phyloP scores from a whole-genome alignment of 2,888 invertebrate species.

The Thymelicus acteon region DNA sequence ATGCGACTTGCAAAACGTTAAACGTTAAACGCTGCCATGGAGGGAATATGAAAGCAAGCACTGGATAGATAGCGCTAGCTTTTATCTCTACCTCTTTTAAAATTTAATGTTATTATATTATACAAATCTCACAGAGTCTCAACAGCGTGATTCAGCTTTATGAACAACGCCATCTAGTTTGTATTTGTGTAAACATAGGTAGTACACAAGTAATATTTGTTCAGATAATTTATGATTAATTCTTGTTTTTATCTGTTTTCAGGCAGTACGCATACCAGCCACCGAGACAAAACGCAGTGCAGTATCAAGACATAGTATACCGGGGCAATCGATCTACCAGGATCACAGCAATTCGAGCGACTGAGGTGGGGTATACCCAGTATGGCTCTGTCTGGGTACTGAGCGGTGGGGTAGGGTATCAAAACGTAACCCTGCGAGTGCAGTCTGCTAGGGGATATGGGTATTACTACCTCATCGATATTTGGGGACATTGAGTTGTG shows the following conservation, averaged over 20 bases:
- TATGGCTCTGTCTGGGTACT: conserved; percentile 56
- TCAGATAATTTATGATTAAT: too few species aligned
- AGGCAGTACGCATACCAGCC: conserved; percentile 55
- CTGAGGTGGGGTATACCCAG: conserved; percentile 63
- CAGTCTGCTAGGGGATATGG: conserved; percentile 63
- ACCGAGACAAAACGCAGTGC: conserved; percentile 55
- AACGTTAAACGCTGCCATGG: too few species aligned
- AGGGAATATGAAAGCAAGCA: too few species aligned
- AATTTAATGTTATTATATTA: too few species aligned
- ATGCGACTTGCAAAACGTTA: too few species aligned
- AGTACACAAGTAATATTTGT: too few species aligned
- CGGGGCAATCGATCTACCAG: conserved; percentile 58
- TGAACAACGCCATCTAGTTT: too few species aligned
- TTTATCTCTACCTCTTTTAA: too few species aligned
- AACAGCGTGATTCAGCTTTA: too few species aligned
- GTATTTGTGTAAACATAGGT: too few species aligned
- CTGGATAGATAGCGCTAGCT: too few species aligned
- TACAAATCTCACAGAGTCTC: too few species aligned
- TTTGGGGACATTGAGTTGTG: conserved; percentile 61
- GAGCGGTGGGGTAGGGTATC: conserved; percentile 53
- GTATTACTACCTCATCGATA: conserved; percentile 63
- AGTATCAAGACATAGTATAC: conserved; percentile 64
- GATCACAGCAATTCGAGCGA: conserved; percentile 59
- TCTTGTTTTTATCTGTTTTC: conserved; percentile 40
- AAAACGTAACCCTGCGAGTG: conserved; percentile 60